Evolutionary conservation across 2,888 invertebrate genomes (phyloP).

Genomic region (Heteromurus nitidus): DNA sequence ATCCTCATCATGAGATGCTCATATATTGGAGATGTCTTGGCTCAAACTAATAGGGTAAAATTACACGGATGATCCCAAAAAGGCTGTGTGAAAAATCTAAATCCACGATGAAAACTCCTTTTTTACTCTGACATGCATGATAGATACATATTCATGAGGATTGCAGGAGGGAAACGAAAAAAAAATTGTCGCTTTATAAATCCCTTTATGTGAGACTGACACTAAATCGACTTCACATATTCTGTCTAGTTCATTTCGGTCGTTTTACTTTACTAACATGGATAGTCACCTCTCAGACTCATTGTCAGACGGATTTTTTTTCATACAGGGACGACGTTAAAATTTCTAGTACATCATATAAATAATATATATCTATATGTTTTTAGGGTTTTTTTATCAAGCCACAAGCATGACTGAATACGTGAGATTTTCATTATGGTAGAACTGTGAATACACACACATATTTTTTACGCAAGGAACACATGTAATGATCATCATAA

Average conservation of each 20-base stretch:
- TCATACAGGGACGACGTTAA: background rate
- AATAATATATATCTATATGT: background rate
- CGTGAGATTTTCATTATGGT: background rate
- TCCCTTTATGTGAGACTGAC: slow-evolving; percentile 27
- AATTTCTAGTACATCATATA: background rate
- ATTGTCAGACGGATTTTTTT: too few relatives aligned
- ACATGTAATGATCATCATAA: background rate
- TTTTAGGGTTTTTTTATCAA: background rate
- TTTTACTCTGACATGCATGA: slow-evolving; percentile 7
- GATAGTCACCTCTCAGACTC: background rate
- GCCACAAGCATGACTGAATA: background rate
- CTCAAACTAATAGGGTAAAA: slow-evolving; percentile 48
- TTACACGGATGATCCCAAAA: slow-evolving; percentile 55
- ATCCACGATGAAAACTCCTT: slow-evolving; percentile 31
- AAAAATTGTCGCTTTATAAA: slow-evolving; percentile 15
- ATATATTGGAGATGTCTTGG: too few relatives aligned
- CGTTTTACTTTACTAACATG: too few relatives aligned
- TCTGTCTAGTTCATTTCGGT: slow-evolving; percentile 19
- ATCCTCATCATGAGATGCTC: slow-evolving; percentile 6
- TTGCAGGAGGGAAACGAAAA: slow-evolving; percentile 8
- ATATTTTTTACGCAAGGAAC: background rate
- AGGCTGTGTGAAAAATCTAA: slow-evolving; percentile 50
- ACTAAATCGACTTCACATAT: slow-evolving; percentile 22
- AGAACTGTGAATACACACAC: background rate
- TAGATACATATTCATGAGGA: slow-evolving; percentile 33